Evolutionary conservation across 2,888 invertebrate genomes (phyloP).

Genomic region (Eilema sororculum): DNA sequence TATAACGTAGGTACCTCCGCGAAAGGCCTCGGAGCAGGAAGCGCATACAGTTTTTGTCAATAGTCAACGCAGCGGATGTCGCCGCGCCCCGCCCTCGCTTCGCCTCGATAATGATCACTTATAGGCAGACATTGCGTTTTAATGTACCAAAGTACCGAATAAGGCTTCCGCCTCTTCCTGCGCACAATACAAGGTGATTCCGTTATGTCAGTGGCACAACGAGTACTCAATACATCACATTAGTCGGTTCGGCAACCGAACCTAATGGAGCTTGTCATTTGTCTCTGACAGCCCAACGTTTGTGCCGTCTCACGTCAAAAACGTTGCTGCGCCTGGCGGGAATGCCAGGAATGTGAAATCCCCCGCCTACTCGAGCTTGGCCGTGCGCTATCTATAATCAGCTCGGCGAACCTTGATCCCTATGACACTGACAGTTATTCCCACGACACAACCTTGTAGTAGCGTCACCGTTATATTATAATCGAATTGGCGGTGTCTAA

Average conservation of each 20-base stretch:
- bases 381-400: not conserved
- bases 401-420: too few relatives aligned
- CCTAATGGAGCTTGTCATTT: constrained; percentile 18
- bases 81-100: constrained; percentile 10
- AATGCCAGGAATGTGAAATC: not conserved
- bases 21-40: constrained; percentile 38
- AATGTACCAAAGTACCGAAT: constrained; percentile 25
- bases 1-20: not conserved
- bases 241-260: not conserved
- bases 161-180: constrained; percentile 38
- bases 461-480: too few relatives aligned
- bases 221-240: constrained; percentile 1
- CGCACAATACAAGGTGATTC: constrained; percentile 22
- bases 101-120: constrained; percentile 28
- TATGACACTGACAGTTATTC: too few relatives aligned
- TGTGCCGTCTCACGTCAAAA: constrained; percentile 7
- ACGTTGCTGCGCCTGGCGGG: not conserved
- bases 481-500: too few relatives aligned
- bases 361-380: not conserved
- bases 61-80: constrained; percentile 40
- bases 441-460: too few relatives aligned
- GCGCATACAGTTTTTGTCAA: constrained; percentile 39
- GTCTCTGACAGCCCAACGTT: not conserved
- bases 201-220: constrained; percentile 21
- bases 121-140: constrained; percentile 27